phyloP scores from a whole-genome alignment of 2,797 vertebrate species.

The Sebastes flavidus region DNA sequence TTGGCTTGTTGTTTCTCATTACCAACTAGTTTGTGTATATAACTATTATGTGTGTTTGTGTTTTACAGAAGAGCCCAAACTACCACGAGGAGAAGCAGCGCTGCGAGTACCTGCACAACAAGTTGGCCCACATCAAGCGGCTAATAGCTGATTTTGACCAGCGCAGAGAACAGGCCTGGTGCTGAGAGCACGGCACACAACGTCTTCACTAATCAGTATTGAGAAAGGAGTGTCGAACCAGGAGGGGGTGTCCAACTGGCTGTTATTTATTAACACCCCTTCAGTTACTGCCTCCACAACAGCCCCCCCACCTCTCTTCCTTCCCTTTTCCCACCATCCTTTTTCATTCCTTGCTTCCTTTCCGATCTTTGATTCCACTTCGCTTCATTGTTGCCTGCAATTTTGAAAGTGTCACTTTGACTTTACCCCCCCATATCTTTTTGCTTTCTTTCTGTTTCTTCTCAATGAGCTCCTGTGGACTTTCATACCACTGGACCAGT shows the following conservation, averaged over 20 bases:
- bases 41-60: neutral
- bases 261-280: conserved; percentile 68
- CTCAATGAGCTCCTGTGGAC: conserved; percentile 55
- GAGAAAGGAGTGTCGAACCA: conserved; percentile 56
- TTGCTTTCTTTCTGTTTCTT: conserved; percentile 39
- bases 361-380: conserved; percentile 70
- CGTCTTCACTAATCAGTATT: conserved; percentile 68
- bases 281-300: conserved; percentile 62
- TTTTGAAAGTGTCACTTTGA: conserved; percentile 50
- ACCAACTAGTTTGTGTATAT: neutral
- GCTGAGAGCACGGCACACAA: conserved; percentile 67
- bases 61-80: conserved; percentile 85
- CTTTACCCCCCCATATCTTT: conserved; percentile 22
- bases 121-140: conserved; percentile 92
- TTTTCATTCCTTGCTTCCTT: conserved; percentile 65
- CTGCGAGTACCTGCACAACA: conserved; percentile 93
- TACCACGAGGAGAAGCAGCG: conserved; percentile 89
- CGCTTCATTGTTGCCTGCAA: conserved; percentile 58
- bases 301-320: conserved; percentile 24
- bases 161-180: conserved; percentile 82
- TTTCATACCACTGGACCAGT: conserved; percentile 60
- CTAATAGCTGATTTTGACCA: conserved; percentile 92
- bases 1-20: neutral
- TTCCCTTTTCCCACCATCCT: conserved; percentile 14
- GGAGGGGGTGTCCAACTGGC: conserved; percentile 52